Percentiles rank a stretch among this genome's conserved stretches.
Conservation (phyloP, 2,113 vertebrate species). For the Salvelinus fontinalis region DNA sequence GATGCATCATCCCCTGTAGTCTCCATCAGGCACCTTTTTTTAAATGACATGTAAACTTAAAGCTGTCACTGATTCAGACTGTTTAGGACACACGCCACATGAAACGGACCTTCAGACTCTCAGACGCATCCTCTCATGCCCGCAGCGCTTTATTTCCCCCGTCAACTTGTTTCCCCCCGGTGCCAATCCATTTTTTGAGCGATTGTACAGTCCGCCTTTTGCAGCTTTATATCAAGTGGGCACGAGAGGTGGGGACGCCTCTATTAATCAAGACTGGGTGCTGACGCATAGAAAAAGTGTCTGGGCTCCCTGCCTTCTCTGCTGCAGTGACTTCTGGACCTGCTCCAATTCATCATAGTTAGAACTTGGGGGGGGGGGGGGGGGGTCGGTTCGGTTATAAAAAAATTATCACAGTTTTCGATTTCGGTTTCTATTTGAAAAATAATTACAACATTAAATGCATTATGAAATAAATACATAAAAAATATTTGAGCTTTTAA, state of each 20-base stretch:
- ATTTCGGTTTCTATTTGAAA: too few species aligned
- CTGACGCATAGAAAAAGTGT: constrained; percentile 42
- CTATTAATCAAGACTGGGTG: constrained; percentile 49
- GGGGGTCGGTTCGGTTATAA: too few species aligned
- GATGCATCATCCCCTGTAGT: background rate
- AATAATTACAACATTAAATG: too few species aligned
- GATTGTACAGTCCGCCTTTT: background rate
- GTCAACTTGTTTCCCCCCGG: background rate
- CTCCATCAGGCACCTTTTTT: background rate
- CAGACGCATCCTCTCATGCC: constrained; percentile 2
- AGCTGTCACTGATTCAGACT: constrained; percentile 10
- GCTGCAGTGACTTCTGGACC: constrained; percentile 1
- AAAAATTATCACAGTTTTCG: too few species aligned
- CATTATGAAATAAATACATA: too few species aligned
- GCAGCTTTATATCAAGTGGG: background rate
- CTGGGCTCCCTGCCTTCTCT: constrained; percentile 27
- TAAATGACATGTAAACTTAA: background rate
- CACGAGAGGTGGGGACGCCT: background rate
- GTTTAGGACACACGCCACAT: constrained; percentile 8
- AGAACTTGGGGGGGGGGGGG: constrained; percentile 15
- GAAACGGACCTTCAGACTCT: constrained; percentile 35
- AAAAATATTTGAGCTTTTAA: too few species aligned
- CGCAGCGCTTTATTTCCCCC: constrained; percentile 3
- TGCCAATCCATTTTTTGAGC: background rate
- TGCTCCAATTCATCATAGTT: constrained; percentile 28